Conservation (phyloP, 2,797 vertebrate species). For the Potorous gilbertii region DNA sequence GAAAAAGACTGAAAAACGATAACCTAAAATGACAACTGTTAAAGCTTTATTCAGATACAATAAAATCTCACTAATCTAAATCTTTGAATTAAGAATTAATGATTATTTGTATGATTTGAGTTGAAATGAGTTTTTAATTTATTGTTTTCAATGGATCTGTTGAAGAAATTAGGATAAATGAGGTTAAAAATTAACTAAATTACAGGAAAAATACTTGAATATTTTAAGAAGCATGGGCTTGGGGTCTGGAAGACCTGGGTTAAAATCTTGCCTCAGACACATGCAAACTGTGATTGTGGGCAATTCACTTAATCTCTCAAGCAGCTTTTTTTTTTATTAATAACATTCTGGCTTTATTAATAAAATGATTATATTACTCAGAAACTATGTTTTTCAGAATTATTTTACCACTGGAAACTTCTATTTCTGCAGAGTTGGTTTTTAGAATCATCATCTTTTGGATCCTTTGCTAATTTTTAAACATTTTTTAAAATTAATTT, state of each 20-base stretch:
- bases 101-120: slow-evolving; percentile 50
- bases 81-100: slow-evolving; percentile 27
- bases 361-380: no score
- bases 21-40: slow-evolving; percentile 31
- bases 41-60: slow-evolving; percentile 27
- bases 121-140: slow-evolving; percentile 37
- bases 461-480: no score
- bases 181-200: slow-evolving; percentile 45
- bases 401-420: no score
- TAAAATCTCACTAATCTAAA: slow-evolving; percentile 17
- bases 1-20: not conserved
- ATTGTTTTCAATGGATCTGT: slow-evolving; percentile 20
- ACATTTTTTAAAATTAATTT: no score
- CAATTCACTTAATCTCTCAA: not conserved
- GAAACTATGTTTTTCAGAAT: no score
- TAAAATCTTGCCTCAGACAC: not conserved
- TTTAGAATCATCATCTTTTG: no score
- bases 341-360: no score
- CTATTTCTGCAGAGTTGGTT: no score
- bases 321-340: not conserved
- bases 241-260: not conserved
- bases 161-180: slow-evolving; percentile 32
- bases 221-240: not conserved
- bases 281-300: not conserved
- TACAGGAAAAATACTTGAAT: slow-evolving; percentile 19